Evolutionary conservation across 1,140 invertebrate species (phyloP), one percentile per base, ranked within the genome.

Genomic region (Cotesia vestalis): DNA sequence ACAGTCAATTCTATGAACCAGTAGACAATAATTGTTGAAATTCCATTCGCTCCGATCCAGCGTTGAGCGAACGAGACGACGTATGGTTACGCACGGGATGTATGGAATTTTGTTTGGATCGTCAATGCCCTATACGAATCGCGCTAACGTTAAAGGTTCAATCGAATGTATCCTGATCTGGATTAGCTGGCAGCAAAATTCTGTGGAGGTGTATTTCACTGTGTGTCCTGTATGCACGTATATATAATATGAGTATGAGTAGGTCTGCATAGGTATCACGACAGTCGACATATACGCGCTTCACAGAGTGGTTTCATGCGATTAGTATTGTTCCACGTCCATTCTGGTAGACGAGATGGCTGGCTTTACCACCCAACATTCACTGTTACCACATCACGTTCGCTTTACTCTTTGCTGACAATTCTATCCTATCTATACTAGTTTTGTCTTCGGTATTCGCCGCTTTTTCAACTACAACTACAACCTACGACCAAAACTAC

Each of bases 281-380:
- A 60, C 69, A 40, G 40, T 46, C 6, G 40, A 27, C 27, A 53
- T 76, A 40, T 68, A 74, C 62, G 69, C 69, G 75, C 74, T 72
- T 74, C 72, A 73, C 69, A 77, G 75, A 72, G 76, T 73, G 71
- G 76, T 79, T 76, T 82, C 76, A 82, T 80, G 79, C 78, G 79
- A 80, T 80, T 82, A 82, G 78, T 78, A 80, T 80, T 82, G 78
- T 82, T 79, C 78, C 71, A 78, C 73, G 71, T 74, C 71, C 74
- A 78, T 76, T 79, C 76, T 79, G 75, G 69, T 62, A 76, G 75
- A 78, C 76, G 77, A 78, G 77, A 78, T 78, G 78, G 74, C 76
- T 68, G 73, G 75, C 75, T 75, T 76, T 67, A 60, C 73, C 69
- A 75, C 71, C 66, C 70, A 69, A 61, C 63, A 68, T 71, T 60